These are phyloP conservation scores for Bradypodion ventrale DNA, from an alignment of 2,797 vertebrate genomes.

Conservation along the genomic window DNA sequence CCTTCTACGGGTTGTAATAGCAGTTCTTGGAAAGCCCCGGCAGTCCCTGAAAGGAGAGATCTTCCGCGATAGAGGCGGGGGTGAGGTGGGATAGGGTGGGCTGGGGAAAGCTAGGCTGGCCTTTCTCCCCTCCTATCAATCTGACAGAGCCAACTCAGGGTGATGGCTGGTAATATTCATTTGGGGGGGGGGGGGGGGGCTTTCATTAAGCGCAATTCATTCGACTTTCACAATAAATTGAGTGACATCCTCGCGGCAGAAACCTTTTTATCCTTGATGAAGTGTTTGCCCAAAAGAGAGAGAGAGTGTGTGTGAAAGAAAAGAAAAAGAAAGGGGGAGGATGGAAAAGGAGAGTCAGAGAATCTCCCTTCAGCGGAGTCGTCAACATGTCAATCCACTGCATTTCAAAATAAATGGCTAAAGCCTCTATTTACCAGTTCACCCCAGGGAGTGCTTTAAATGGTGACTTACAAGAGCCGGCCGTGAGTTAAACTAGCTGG, in stretches of 20 bases:
- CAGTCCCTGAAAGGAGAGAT: slow-evolving; percentile 77
- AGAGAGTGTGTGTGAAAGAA: neutral
- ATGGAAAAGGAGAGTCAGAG: neutral
- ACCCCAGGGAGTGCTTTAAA: slow-evolving; percentile 70
- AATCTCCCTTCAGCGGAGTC: slow-evolving; percentile 73
- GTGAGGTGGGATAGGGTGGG: no score
- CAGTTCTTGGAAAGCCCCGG: slow-evolving; percentile 75
- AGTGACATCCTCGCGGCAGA: slow-evolving; percentile 83
- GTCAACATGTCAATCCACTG: slow-evolving; percentile 79
- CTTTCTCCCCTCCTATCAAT: slow-evolving; percentile 80
- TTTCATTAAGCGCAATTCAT: slow-evolving; percentile 87
- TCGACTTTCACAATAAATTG: slow-evolving; percentile 87
- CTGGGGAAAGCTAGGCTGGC: slow-evolving; percentile 69
- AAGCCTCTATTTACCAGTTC: slow-evolving; percentile 75
- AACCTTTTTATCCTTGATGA: slow-evolving; percentile 84
- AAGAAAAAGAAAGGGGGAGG: neutral
- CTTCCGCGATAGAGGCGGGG: slow-evolving; percentile 47
- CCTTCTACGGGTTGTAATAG: slow-evolving; percentile 51
- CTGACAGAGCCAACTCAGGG: slow-evolving; percentile 81
- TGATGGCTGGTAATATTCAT: slow-evolving; percentile 86
- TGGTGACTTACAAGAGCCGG: slow-evolving; percentile 70
- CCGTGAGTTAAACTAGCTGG: slow-evolving; percentile 65
- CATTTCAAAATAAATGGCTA: slow-evolving; percentile 73
- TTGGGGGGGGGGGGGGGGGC: slow-evolving; percentile 84
- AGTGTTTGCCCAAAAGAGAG: slow-evolving; percentile 74